Conservation (phyloP, 2,888 invertebrate species). For the Villa cingulata region DNA sequence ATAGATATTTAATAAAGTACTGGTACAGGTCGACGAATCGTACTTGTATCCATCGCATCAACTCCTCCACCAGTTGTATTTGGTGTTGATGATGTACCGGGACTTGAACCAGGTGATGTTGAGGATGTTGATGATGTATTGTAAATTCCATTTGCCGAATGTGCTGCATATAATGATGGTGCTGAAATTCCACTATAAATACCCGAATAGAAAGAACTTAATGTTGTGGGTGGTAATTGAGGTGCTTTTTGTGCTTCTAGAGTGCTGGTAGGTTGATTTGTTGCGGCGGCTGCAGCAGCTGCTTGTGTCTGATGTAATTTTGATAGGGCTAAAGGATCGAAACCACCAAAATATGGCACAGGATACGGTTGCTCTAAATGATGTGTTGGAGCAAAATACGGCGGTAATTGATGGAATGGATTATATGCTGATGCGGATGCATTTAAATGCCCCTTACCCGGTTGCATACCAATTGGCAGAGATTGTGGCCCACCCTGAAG, state of each 20-base stretch:
- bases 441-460: slow-evolving; percentile 19
- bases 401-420: slow-evolving; percentile 51
- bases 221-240: slow-evolving; percentile 32
- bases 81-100: slow-evolving; percentile 24
- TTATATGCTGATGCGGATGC: slow-evolving; percentile 43
- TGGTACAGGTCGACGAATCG: slow-evolving; percentile 34
- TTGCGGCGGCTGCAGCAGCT: slow-evolving; percentile 29
- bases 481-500: slow-evolving; percentile 38
- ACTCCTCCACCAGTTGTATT: slow-evolving; percentile 33
- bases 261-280: slow-evolving; percentile 27
- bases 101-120: slow-evolving; percentile 33
- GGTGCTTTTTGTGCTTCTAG: slow-evolving; percentile 32
- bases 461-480: slow-evolving; percentile 16
- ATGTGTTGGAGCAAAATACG: slow-evolving; percentile 65
- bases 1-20: slow-evolving; percentile 28
- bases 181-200: slow-evolving; percentile 35
- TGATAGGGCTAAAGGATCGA: slow-evolving; percentile 33
- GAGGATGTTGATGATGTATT: slow-evolving; percentile 32
- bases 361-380: slow-evolving; percentile 45
- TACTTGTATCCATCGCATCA: slow-evolving; percentile 28
- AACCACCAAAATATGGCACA: slow-evolving; percentile 35
- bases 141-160: slow-evolving; percentile 33
- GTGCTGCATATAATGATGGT: slow-evolving; percentile 33
- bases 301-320: slow-evolving; percentile 34
- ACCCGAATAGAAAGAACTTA: slow-evolving; percentile 36